Evolutionary conservation across 2,888 invertebrate genomes (phyloP).

Genomic region (Agonopterix arenella): DNA sequence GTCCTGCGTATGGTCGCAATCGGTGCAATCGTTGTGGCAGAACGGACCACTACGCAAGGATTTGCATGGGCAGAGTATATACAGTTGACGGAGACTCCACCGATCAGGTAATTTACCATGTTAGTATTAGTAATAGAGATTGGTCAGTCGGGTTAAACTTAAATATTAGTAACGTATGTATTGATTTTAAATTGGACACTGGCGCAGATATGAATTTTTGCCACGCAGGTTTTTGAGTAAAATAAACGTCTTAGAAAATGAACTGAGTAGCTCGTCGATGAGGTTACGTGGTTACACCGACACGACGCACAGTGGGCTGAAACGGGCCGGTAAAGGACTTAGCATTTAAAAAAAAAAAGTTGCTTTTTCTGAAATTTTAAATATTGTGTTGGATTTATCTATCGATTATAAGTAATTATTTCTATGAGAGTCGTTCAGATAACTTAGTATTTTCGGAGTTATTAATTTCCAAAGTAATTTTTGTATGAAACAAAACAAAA

Average conservation of each 20-base stretch:
- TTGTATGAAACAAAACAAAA: no score
- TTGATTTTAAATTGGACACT: conserved; percentile 18
- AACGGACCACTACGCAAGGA: conserved; percentile 13
- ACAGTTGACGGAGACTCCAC: conserved; percentile 11
- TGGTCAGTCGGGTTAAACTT: conserved; percentile 12
- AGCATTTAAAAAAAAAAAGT: no score
- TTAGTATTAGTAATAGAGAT: conserved; percentile 4
- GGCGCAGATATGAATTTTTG: conserved; percentile 12
- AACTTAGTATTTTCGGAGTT: no score
- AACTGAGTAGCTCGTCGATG: conserved; percentile 8
- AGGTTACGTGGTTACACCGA: conserved; percentile 12
- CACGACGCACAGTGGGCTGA: no score
- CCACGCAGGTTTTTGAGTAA: background rate
- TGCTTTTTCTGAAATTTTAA: no score
- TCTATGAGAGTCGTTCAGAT: no score
- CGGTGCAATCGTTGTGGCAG: conserved; percentile 8
- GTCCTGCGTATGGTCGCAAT: conserved; percentile 14
- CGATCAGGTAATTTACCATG: conserved; percentile 14
- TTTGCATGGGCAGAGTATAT: conserved; percentile 14
- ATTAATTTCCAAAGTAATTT: no score
- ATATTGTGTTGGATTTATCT: no score
- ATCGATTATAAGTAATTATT: no score
- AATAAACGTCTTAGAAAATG: conserved; percentile 2
- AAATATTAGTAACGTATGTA: conserved; percentile 8
- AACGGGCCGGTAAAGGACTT: no score